Base-by-base conservation (phyloP, 2,888 invertebrate genomes). In the Anoncus sp. region DNA sequence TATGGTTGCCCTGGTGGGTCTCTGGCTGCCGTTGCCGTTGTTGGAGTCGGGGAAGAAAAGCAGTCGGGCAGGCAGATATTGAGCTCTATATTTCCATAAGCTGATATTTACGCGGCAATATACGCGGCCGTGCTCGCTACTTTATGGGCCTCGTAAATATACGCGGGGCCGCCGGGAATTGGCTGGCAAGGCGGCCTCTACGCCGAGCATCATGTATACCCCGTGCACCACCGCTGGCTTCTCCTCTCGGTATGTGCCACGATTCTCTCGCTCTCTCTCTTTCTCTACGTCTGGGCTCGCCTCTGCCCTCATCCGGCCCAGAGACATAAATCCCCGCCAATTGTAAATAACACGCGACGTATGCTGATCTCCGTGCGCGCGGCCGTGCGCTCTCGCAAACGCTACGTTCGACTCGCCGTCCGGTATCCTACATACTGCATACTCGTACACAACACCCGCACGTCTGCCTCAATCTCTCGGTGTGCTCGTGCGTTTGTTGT, bases 1-100 rank as follows among this genome's bases (percentile, higher is more conserved):
- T 69, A 66, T 43, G 47, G 69, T 49, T 45, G 31, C 38, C 59
- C 63, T 38, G 72, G 55, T 55, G 40, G 47, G 49, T 10, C 51
- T 43, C 53, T 31, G 66, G 43, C 74, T 70, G 71, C 43, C 18
- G 60, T 40, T 43, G 69, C 51, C 59, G 79, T 45, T 82, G 84
- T 82, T 80, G 82, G 65, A 71, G 77, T 63, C 63, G 67, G 75
- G 83, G 83, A 78, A 85, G 85, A 76, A 77, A 75, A 79, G 79
- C 82, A 76, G 80, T 80, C 84, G 78, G 84, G 84, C 86, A 86
- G 91, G 91, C 92, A 92, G 92, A 92, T 92, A 92, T 92, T 92
- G 92, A 92, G 92, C 92, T 91, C 92, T 92, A 92, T 92, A 92
- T 92, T 92, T 92, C 92, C 92, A 92, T 92, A 92, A 92, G 92